Percentiles rank a stretch among this genome's conserved stretches.
Conservation (phyloP, 2,888 invertebrate genomes). For the Scrobipalpa atriplicella region DNA sequence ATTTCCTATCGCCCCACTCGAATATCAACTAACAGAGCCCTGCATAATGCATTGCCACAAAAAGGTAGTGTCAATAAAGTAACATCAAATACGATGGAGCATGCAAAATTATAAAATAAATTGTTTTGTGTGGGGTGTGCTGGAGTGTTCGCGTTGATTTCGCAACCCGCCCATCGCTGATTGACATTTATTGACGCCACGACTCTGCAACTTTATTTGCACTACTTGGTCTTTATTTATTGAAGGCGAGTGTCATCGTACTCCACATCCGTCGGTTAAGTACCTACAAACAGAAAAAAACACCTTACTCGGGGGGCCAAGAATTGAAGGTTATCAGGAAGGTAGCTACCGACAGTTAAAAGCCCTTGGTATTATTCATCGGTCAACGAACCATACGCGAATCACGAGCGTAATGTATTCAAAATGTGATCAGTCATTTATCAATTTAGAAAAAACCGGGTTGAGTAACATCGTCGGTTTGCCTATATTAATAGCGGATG, state of each 20-base stretch:
- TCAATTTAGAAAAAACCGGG: background rate
- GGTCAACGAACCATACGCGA: constrained; percentile 54
- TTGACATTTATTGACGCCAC: constrained; percentile 25
- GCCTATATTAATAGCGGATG: constrained; percentile 6
- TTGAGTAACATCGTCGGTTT: constrained; percentile 6
- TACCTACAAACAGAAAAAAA: constrained; percentile 23
- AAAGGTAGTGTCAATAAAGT: background rate
- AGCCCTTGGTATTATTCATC: constrained; percentile 58
- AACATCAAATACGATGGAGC: background rate
- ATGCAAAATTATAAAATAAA: background rate
- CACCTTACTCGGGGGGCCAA: constrained; percentile 33
- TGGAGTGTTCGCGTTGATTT: background rate
- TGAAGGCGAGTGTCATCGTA: constrained; percentile 29
- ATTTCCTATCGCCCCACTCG: constrained; percentile 13
- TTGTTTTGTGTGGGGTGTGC: background rate
- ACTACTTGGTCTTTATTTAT: constrained; percentile 14
- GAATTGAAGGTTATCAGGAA: constrained; percentile 56
- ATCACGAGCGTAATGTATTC: constrained; percentile 47
- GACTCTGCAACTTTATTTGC: constrained; percentile 19
- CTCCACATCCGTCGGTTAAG: constrained; percentile 29
- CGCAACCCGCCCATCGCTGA: constrained; percentile 10
- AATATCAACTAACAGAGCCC: background rate
- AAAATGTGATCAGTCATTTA: constrained; percentile 10
- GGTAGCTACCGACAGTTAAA: constrained; percentile 36
- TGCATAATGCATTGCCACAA: background rate